Base-by-base conservation (phyloP, 2,888 invertebrate species). In the Orthosia cruda region DNA sequence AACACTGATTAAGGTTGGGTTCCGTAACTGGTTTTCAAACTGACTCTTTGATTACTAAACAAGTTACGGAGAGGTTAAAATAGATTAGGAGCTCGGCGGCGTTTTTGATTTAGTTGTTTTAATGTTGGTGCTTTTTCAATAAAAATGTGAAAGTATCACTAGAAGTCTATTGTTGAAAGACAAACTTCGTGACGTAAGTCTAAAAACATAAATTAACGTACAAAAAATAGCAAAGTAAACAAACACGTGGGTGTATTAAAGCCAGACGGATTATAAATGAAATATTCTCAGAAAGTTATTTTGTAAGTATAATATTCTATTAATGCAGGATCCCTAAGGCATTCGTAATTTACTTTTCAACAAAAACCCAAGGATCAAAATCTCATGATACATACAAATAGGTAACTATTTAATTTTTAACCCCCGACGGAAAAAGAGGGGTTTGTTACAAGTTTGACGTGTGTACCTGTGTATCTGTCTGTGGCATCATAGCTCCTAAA, bases 1-100 rank as follows among this genome's bases (percentile, higher is more conserved):
- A 77, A 76, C 68, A 52, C 61, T 65, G 74, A 78, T 83, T 71
- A 78, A 59, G 32, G 55, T 81, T 54, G 32, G 61, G 49, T 66
- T 70, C 67, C 47, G 64, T 59, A 62, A 73, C 70, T 62, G 64
- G 45, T 54, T 68, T 58, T 52, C 63, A 72, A 70, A 74, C 61
- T 69, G 55, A 52, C 54, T 23, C 20, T 45, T 55, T 26, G 18
- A 58, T 52, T 58, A 49, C 54, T 69, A 58, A 69, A 54, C n/a
- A 18, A 64, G 23, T 62, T 65, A 50, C 3, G 18, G 26, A 12
- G 16, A n/a, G 11, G 16, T 65, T 40, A 57, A 3, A 71, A 71
- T 79, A 32, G 45, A 13, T 77, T 47, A 32, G 12, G 54, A 23
- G 15, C 0, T 40, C 0, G n/a, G 4, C 1, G 5, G 13, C 13